phyloP scores from a whole-genome alignment of 2,888 invertebrate species.

The Zygaena filipendulae region DNA sequence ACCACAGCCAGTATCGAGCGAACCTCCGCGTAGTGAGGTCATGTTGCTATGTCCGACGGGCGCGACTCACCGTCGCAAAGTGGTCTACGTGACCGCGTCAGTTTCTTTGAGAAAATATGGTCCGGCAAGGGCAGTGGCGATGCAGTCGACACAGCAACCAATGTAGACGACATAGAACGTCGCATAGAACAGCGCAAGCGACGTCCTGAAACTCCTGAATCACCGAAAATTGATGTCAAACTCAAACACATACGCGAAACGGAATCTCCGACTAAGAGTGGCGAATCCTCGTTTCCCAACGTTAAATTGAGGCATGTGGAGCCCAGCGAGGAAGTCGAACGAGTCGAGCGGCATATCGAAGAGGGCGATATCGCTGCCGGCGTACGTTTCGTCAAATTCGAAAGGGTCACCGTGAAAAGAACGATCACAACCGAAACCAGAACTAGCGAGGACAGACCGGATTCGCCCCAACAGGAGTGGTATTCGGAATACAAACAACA shows the following conservation, averaged over 20 bases:
- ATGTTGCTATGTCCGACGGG: conserved; percentile 62
- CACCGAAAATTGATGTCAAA: conserved; percentile 70
- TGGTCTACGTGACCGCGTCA: conserved; percentile 78
- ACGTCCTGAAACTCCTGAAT: conserved; percentile 63
- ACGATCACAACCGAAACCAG: conserved; percentile 66
- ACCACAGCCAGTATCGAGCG: conserved; percentile 55
- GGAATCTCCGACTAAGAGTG: conserved; percentile 53
- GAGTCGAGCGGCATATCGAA: conserved; percentile 57
- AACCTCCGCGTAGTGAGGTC: conserved; percentile 54
- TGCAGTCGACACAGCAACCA: conserved; percentile 49
- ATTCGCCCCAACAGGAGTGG: conserved; percentile 59
- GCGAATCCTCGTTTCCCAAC: conserved; percentile 41
- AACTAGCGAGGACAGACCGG: conserved; percentile 41
- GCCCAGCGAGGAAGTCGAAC: conserved; percentile 35
- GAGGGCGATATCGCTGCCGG: conserved; percentile 74
- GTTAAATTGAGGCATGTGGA: conserved; percentile 60
- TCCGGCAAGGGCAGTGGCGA: conserved; percentile 59
- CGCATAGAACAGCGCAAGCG: conserved; percentile 68
- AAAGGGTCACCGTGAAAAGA: conserved; percentile 74
- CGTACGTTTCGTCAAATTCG: conserved; percentile 76
- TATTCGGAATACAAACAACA: conserved; percentile 59
- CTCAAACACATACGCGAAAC: conserved; percentile 67
- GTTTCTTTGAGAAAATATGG: conserved; percentile 85
- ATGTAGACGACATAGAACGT: conserved; percentile 71
- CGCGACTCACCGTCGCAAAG: conserved; percentile 62